Conservation (phyloP, 1,140 invertebrate species). For the Stegodyphus dumicola region DNA sequence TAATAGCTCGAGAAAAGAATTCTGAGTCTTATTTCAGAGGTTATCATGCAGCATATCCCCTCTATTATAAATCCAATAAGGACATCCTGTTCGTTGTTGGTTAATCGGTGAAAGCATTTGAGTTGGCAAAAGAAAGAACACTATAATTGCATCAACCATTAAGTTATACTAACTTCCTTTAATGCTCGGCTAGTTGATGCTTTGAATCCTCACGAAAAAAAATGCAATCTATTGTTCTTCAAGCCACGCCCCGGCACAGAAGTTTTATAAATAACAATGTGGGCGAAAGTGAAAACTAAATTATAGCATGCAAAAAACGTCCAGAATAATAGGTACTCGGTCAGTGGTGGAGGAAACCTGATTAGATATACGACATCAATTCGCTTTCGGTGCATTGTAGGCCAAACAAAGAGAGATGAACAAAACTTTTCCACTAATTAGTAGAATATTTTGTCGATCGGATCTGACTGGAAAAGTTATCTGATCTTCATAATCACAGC, state of each 20-base stretch:
- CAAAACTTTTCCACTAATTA: background rate
- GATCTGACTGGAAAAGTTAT: background rate
- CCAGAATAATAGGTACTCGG: background rate
- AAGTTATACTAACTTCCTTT: too few relatives aligned
- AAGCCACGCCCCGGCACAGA: background rate
- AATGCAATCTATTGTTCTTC: too few relatives aligned
- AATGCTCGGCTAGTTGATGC: too few relatives aligned
- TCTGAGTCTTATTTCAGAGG: too few relatives aligned
- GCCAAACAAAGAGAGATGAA: background rate
- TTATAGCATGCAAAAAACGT: background rate
- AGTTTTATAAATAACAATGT: background rate
- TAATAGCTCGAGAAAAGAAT: too few relatives aligned
- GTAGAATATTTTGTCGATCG: background rate
- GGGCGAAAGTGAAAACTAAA: slow-evolving; percentile 7
- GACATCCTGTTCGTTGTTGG: too few relatives aligned
- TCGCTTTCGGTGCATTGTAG: background rate
- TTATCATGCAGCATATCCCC: too few relatives aligned
- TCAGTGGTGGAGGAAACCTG: background rate
- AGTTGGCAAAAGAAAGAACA: too few relatives aligned
- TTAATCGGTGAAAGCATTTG: too few relatives aligned
- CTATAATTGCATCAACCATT: too few relatives aligned
- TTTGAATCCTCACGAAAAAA: too few relatives aligned
- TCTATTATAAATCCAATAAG: too few relatives aligned
- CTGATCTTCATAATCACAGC: background rate
- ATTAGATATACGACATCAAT: background rate